phyloP scores from a whole-genome alignment of 37 sponge, comb jelly and placozoan species.

The Spongilla lacustris region DNA sequence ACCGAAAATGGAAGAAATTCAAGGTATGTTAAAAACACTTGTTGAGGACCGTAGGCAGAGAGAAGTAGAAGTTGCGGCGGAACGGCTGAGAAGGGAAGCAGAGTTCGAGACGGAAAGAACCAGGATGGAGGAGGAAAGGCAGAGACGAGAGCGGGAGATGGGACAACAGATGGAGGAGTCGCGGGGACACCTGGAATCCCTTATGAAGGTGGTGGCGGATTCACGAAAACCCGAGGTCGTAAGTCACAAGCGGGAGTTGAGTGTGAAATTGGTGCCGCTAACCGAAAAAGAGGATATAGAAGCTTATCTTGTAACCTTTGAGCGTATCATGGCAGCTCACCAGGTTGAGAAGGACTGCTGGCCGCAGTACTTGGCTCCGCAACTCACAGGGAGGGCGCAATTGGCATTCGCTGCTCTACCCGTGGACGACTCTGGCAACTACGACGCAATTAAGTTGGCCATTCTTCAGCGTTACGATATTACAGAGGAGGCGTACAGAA shows the following conservation, averaged over 20 bases:
- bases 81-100: no score
- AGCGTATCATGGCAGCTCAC: constrained; percentile 19
- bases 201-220: neutral
- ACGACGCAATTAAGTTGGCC: constrained; percentile 10
- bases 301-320: constrained; percentile 24
- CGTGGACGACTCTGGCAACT: constrained; percentile 12
- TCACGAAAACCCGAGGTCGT: neutral
- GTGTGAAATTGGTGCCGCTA: neutral
- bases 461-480: constrained; percentile 25
- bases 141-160: no score
- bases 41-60: no score
- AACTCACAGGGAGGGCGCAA: constrained; percentile 26
- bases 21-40: no score
- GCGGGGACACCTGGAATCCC: no score
- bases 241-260: no score
- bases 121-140: no score
- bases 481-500: constrained; percentile 28
- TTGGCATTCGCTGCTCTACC: constrained; percentile 17
- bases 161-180: no score
- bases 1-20: no score
- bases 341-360: neutral
- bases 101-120: no score
- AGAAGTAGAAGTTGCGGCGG: no score
- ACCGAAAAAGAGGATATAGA: constrained; percentile 14
- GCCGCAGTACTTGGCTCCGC: constrained; percentile 13